Conservation (phyloP, 2,888 invertebrate species). For the Platerodrilus igneus region DNA sequence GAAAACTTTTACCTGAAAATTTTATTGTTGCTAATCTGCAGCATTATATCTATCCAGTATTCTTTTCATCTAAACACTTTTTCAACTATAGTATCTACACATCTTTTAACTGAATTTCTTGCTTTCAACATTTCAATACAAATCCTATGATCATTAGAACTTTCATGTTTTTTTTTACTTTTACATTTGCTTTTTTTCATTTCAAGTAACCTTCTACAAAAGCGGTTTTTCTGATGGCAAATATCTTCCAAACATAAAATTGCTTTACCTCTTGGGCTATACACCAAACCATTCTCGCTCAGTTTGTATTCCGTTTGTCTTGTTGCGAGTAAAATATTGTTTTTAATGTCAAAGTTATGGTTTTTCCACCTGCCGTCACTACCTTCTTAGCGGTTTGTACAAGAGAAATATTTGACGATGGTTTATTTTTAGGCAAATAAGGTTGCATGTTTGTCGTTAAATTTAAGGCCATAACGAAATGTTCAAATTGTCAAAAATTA, state of each 20-base stretch:
- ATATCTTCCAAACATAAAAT: constrained; percentile 3
- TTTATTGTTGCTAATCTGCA: neutral
- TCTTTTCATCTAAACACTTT: neutral
- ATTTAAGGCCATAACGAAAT: neutral
- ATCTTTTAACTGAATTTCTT: neutral
- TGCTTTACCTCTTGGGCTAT: neutral
- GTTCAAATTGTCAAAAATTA: too few species aligned
- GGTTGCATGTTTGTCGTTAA: neutral
- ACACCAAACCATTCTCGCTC: neutral
- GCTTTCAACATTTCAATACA: neutral
- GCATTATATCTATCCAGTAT: neutral
- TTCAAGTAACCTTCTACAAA: neutral
- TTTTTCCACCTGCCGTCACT: neutral
- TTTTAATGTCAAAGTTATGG: neutral
- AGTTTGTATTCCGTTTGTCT: neutral
- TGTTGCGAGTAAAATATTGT: neutral
- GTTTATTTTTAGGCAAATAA: neutral
- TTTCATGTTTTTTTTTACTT: constrained; percentile 1
- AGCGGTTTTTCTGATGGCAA: neutral
- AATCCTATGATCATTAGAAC: neutral
- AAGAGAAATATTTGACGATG: constrained; percentile 1
- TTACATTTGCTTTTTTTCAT: constrained; percentile 1
- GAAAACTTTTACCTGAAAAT: neutral
- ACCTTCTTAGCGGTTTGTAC: constrained; percentile 1
- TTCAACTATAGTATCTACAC: neutral